A percentile compares a stretch with the other conserved stretches of the same genome.
Evolutionary conservation across 1,140 invertebrate species (phyloP).

Genomic region (Cardiocondyla obscurior): DNA sequence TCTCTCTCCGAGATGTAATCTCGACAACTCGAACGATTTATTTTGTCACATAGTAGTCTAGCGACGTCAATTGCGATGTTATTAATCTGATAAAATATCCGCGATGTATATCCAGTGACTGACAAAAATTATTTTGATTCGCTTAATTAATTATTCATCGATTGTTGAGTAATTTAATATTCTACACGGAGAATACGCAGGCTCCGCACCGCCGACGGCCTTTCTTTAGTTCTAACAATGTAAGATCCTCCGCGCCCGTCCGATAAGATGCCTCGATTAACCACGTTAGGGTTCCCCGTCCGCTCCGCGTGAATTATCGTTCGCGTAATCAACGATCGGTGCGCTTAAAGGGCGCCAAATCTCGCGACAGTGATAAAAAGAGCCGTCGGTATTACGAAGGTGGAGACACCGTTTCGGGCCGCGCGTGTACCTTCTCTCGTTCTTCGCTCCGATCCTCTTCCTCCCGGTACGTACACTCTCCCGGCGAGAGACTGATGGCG

Average conservation of each 20-base stretch:
- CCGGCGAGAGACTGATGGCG: constrained; percentile 73
- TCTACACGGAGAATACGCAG: neutral
- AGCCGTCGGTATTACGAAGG: constrained; percentile 69
- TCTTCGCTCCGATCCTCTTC: neutral
- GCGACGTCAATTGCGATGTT: neutral
- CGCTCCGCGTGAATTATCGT: constrained; percentile 38
- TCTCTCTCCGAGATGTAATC: neutral
- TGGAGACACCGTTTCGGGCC: constrained; percentile 67
- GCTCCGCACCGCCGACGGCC: neutral
- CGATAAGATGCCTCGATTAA: constrained; percentile 36
- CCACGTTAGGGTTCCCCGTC: neutral
- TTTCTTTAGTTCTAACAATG: neutral
- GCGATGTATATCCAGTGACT: neutral
- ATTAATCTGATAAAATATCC: neutral
- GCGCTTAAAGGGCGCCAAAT: constrained; percentile 62
- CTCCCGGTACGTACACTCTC: constrained; percentile 46
- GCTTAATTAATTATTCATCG: neutral
- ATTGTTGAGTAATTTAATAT: neutral
- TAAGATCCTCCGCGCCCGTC: neutral
- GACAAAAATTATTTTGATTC: neutral
- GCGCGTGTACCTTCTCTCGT: constrained; percentile 6
- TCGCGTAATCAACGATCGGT: constrained; percentile 45
- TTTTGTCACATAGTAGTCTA: neutral
- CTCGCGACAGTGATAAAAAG: constrained; percentile 71
- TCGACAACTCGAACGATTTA: constrained; percentile 8